A percentile compares a stretch with the other conserved stretches of the same genome.
Conservation (phyloP, 2,113 vertebrate genomes). For the Arenaria interpres region DNA sequence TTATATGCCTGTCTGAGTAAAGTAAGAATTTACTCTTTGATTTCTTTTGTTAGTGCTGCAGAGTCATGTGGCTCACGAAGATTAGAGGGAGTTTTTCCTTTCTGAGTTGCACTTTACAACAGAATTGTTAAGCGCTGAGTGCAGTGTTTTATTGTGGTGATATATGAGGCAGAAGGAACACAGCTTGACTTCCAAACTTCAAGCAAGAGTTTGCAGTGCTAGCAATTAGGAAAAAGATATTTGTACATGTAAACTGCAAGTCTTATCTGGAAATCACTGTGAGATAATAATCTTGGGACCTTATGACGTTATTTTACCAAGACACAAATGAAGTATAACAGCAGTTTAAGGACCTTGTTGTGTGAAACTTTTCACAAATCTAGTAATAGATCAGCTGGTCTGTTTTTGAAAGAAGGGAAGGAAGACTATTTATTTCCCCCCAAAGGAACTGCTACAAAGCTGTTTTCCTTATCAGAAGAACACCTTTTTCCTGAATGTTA, state of each 20-base stretch:
- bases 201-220: background rate
- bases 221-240: background rate
- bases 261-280: conserved; percentile 17
- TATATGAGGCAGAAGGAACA: background rate
- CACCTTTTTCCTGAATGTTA: conserved; percentile 66
- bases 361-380: conserved; percentile 27
- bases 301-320: background rate
- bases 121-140: background rate
- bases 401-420: conserved; percentile 63
- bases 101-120: background rate
- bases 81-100: background rate
- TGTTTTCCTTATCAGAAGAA: conserved; percentile 63
- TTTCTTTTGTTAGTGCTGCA: background rate
- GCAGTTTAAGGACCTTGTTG: conserved; percentile 1
- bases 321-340: background rate
- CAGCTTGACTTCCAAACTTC: conserved; percentile 26
- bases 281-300: conserved; percentile 26
- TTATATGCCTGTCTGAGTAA: background rate
- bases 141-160: background rate
- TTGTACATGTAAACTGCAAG: background rate
- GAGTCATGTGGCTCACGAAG: background rate
- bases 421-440: conserved; percentile 54
- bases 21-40: background rate
- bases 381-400: conserved; percentile 21
- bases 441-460: conserved; percentile 50